A percentile compares a stretch with the other conserved stretches of the same genome.
Evolutionary conservation across 2,888 invertebrate species (phyloP).

Genomic region (Scrobipalpa costella): DNA sequence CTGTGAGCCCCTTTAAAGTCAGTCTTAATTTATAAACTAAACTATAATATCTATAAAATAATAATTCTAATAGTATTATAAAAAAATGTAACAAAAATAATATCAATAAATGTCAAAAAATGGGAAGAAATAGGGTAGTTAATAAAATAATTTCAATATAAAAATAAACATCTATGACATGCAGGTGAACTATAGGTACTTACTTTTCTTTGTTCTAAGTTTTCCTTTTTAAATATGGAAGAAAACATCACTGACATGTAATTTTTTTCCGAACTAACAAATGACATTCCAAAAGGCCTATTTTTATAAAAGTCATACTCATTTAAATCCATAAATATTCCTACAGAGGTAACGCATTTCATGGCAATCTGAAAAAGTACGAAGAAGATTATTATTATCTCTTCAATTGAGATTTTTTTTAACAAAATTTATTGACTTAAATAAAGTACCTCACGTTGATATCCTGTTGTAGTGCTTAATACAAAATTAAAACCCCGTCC

Average conservation of each 20-base stretch:
- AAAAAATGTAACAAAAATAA: too few relatives aligned
- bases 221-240: conserved; percentile 45
- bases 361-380: conserved; percentile 25
- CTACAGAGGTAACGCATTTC: conserved; percentile 14
- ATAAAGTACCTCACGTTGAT: conserved; percentile 43
- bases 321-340: conserved; percentile 40
- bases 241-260: conserved; percentile 41
- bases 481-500: conserved; percentile 40
- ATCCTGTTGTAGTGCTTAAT: conserved; percentile 45
- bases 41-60: too few relatives aligned
- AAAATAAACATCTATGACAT: too few relatives aligned
- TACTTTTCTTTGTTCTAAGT: conserved; percentile 44
- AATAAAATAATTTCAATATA: too few relatives aligned
- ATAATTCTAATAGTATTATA: too few relatives aligned
- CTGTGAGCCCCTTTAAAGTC: too few relatives aligned
- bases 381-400: too few relatives aligned
- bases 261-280: conserved; percentile 32
- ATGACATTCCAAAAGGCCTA: conserved; percentile 44
- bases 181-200: conserved; percentile 26
- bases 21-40: too few relatives aligned
- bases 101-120: too few relatives aligned
- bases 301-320: conserved; percentile 44
- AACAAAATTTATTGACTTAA: too few relatives aligned
- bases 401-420: too few relatives aligned
- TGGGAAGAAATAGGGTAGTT: too few relatives aligned